Evolutionary conservation across 2,113 vertebrate genomes (phyloP).

Genomic region (Sylvilagus bachmani): DNA sequence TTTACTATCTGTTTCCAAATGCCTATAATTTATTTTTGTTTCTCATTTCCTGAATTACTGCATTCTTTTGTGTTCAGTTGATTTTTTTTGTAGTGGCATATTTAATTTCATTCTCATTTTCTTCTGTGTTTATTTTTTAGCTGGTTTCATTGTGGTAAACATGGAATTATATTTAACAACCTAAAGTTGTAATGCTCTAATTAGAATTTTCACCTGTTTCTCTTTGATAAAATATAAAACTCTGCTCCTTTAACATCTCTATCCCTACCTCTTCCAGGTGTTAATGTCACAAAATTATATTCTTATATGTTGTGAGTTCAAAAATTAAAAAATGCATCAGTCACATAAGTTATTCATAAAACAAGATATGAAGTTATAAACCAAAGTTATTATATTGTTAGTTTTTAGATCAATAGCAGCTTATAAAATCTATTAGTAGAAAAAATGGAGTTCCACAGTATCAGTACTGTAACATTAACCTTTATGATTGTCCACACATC

Average conservation of each 20-base stretch:
- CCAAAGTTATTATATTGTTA: not conserved
- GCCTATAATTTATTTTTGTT: not conserved
- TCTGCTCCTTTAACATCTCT: not conserved
- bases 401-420: not conserved
- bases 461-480: not conserved
- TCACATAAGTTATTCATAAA: not conserved
- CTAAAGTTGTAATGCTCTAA: not conserved
- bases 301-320: not conserved
- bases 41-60: not conserved
- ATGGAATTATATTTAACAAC: not conserved
- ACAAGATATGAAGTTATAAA: not conserved
- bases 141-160: not conserved
- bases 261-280: not conserved
- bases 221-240: not conserved
- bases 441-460: not conserved
- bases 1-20: not conserved
- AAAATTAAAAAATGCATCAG: not conserved
- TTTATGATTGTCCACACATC: not conserved
- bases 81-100: not conserved
- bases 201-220: not conserved
- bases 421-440: not conserved
- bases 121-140: not conserved
- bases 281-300: not conserved
- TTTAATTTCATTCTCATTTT: not conserved
- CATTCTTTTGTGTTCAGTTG: not conserved